phyloP scores from a whole-genome alignment of 1,140 invertebrate genomes.

The Diorhabda elongata region DNA sequence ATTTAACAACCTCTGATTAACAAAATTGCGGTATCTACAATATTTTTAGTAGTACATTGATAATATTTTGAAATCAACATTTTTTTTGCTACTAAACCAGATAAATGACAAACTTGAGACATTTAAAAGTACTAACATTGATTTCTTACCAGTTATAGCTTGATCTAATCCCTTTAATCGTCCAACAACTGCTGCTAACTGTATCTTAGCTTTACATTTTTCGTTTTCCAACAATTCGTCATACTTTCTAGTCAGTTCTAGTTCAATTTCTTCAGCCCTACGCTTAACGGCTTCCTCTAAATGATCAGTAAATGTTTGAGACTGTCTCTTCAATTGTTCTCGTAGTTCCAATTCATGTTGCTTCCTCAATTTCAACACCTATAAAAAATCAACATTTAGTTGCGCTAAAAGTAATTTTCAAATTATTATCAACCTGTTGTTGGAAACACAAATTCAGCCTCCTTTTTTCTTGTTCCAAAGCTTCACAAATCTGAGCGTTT shows the following conservation, averaged over 20 bases:
- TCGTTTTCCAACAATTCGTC: slow-evolving; percentile 69
- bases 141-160: slow-evolving; percentile 70
- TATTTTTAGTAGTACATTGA: too few relatives aligned
- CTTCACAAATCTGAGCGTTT: slow-evolving; percentile 52
- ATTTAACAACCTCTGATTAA: too few relatives aligned
- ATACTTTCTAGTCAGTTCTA: slow-evolving; percentile 58
- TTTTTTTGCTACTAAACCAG: too few relatives aligned
- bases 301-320: slow-evolving; percentile 80
- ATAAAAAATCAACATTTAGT: not conserved
- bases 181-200: slow-evolving; percentile 76
- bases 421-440: slow-evolving; percentile 47
- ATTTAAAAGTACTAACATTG: slow-evolving; percentile 24
- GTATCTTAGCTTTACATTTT: slow-evolving; percentile 66
- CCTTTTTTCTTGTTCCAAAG: slow-evolving; percentile 54
- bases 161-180: slow-evolving; percentile 83
- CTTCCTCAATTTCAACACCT: slow-evolving; percentile 61
- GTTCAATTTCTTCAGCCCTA: slow-evolving; percentile 67
- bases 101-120: too few relatives aligned
- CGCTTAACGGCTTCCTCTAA: slow-evolving; percentile 67
- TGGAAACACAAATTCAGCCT: slow-evolving; percentile 54
- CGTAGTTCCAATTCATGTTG: slow-evolving; percentile 70
- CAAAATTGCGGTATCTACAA: too few relatives aligned
- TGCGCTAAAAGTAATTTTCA: slow-evolving; percentile 16
- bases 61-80: too few relatives aligned
- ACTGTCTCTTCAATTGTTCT: slow-evolving; percentile 72